Evolutionary conservation across 2,888 invertebrate genomes (phyloP).

Genomic region (Tachina lurida): DNA sequence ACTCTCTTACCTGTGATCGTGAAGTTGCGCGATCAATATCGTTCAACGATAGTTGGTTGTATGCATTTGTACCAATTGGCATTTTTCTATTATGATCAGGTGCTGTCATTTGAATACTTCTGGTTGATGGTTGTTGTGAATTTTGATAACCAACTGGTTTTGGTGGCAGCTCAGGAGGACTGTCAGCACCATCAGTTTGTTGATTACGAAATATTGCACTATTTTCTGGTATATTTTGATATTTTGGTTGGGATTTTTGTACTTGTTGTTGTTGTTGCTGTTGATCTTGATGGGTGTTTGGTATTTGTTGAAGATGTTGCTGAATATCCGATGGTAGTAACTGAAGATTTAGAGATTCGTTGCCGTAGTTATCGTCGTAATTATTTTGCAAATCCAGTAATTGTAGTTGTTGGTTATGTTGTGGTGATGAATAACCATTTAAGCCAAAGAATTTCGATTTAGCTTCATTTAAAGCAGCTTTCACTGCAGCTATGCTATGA

Average conservation of each 20-base stretch:
- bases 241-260: constrained; percentile 75
- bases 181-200: constrained; percentile 28
- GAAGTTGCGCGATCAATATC: constrained; percentile 77
- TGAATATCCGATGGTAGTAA: constrained; percentile 54
- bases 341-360: constrained; percentile 64
- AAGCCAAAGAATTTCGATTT: constrained; percentile 83
- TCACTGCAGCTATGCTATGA: constrained; percentile 80
- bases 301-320: constrained; percentile 23
- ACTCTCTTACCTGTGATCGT: constrained; percentile 78
- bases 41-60: constrained; percentile 78
- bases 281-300: constrained; percentile 38
- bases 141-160: constrained; percentile 71
- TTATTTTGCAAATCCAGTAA: constrained; percentile 46
- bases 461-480: constrained; percentile 82
- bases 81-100: constrained; percentile 63
- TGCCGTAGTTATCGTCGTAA: constrained; percentile 26
- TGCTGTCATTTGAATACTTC: constrained; percentile 32
- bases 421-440: constrained; percentile 75
- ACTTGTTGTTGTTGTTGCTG: constrained; percentile 52
- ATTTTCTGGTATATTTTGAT: constrained; percentile 80
- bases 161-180: constrained; percentile 72
- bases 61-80: constrained; percentile 62
- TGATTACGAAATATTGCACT: constrained; percentile 76
- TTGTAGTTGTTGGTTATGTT: constrained; percentile 43
- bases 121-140: constrained; percentile 43